Conservation (phyloP, 2,113 vertebrate genomes). For the Forbesichthys papilliferus region DNA sequence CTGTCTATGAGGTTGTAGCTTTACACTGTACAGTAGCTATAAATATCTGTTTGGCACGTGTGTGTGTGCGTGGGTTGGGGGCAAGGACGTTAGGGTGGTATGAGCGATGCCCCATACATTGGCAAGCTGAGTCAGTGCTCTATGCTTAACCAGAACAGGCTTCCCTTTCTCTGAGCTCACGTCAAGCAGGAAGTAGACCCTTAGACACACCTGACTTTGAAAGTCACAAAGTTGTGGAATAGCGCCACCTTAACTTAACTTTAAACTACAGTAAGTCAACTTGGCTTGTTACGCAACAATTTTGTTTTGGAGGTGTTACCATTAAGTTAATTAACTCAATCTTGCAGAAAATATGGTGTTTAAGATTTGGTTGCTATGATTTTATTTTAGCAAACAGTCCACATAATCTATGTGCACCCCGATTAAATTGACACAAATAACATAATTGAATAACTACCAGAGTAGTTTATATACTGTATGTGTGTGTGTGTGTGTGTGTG, state of each 20-base stretch:
- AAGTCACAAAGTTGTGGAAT: not conserved
- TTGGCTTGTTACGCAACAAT: not conserved
- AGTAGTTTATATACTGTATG: not conserved
- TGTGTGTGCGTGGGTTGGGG: too few relatives aligned
- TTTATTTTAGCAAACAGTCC: not conserved
- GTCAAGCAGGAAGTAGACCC: constrained; percentile 33
- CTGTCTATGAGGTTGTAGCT: constrained; percentile 38
- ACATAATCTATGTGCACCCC: too few relatives aligned
- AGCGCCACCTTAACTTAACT: not conserved
- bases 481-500: too few relatives aligned
- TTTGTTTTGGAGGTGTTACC: not conserved
- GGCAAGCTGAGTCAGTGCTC: constrained; percentile 61
- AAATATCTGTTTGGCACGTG: constrained; percentile 41
- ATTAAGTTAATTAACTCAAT: not conserved
- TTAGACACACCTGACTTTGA: not conserved
- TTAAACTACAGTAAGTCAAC: not conserved
- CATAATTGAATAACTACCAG: not conserved
- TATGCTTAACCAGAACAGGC: constrained; percentile 46
- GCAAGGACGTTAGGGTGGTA: not conserved
- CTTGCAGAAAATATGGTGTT: not conserved
- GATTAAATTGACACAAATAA: not conserved
- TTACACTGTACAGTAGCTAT: constrained; percentile 34
- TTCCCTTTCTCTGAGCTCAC: constrained; percentile 51
- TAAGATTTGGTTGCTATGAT: not conserved
- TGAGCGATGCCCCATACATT: constrained; percentile 63